Base-by-base conservation (phyloP, 2,113 vertebrate genomes). In the Anhinga rufa region DNA sequence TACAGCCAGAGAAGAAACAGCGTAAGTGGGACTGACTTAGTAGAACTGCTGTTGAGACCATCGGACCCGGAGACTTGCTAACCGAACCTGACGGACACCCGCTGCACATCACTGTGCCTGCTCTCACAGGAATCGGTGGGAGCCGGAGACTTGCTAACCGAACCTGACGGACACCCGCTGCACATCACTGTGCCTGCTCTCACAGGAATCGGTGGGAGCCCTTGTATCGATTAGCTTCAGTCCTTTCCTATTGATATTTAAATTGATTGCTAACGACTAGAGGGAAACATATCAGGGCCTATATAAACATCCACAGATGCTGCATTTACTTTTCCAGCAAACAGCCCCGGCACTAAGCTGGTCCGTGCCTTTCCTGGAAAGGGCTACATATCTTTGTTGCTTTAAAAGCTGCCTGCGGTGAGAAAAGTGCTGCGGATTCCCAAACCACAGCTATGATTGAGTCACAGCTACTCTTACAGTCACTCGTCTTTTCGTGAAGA, bases 161-260 rank as follows among this genome's bases (percentile, higher is more conserved):
- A 77, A 14, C 7, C 31, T 0, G 31, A 80, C 16, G 3, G 75
- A 9, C 26, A 48, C 9, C 26, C 4, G 4, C 18, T 15, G n/a
- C 57, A 26, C 68, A 38, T 36, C 49, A 6, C 32, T n/a, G 55
- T 1, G 1, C 25, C 38, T 25, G 70, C 49, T 82, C 48, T 24
- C 81, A 3, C 1, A 2, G 21, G 31, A 82, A 69, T 36, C 72
- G 36, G 0, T 36, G 51, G 70, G 34, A 14, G 8, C 40, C 4
- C 58, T 42, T 8, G 8, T 49, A 46, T 6, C 12, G 51, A 75
- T 54, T 22, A 75, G 36, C 76, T 77, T 17, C 81, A 65, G 36
- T 8, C 52, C 29, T n/a, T 29, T 49, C 64, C n/a, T 29, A 6
- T 0, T 6, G 46, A 28, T 46, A 52, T 17, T 77, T 44, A 22